A percentile compares a stretch with the other conserved stretches of the same genome.
Evolutionary conservation across 2,888 invertebrate species (phyloP).

Genomic region (Lymantria dispar): DNA sequence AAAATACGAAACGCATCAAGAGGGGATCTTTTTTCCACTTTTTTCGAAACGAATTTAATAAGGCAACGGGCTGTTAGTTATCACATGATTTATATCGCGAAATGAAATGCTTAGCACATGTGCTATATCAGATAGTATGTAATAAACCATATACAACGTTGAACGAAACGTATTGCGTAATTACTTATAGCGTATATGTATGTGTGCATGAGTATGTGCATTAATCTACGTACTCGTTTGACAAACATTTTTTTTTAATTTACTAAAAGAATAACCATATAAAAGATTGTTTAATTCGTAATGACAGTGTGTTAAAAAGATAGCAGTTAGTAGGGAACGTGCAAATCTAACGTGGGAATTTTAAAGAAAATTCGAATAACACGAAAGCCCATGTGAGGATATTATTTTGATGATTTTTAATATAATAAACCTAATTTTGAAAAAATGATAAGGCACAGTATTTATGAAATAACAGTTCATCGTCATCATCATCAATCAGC

Average conservation of each 20-base stretch:
- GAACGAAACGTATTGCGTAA: conserved; percentile 40
- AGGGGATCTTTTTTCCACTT: conserved; percentile 27
- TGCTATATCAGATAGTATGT: conserved; percentile 44
- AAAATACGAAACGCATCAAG: conserved; percentile 38
- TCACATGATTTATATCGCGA: conserved; percentile 60
- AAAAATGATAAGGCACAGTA: no score
- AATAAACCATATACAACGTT: conserved; percentile 52
- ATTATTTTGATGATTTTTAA: no score
- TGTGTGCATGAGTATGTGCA: no score
- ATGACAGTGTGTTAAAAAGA: conserved; percentile 14
- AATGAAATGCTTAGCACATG: conserved; percentile 54
- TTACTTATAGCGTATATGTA: conserved; percentile 38
- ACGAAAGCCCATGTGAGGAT: no score
- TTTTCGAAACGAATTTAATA: conserved; percentile 60
- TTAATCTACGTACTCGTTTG: conserved; percentile 35
- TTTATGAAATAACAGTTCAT: no score
- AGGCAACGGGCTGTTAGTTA: conserved; percentile 49
- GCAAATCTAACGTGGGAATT: no score
- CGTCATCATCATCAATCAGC: no score
- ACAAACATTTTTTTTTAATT: conserved; percentile 22
- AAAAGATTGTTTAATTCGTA: conserved; percentile 19
- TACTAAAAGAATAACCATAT: conserved; percentile 19
- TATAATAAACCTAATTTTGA: no score
- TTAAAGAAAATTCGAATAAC: no score
- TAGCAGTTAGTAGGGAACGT: no score